Base-by-base conservation (phyloP, 2,888 invertebrate species). In the Aspidiotus rigidus region DNA sequence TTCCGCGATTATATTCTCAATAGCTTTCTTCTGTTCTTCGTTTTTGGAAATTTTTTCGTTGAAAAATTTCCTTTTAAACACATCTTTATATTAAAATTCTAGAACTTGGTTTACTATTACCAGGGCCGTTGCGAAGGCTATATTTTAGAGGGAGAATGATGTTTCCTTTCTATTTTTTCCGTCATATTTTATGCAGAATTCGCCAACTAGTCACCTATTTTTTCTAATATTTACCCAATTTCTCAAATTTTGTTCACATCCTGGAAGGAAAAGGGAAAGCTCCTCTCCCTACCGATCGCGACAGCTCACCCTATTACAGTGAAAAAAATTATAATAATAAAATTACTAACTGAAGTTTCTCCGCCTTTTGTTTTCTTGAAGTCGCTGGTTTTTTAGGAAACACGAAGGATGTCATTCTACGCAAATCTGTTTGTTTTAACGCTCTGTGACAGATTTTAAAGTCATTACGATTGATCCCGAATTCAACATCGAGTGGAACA, bases 1-100 rank as follows among this genome's bases (percentile, higher is more conserved):
- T 9, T 84, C 84, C 16, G 82, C 79, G 7, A 87, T 75, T 62
- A 89, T 87, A 74, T 87, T 85, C 64, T 79, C 76, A 1, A 93
- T 86, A 1, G 88, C 88, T 63, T 80, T 79, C 72, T 79, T 79
- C 75, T 89, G 89, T 73, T 85, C 83, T 0, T 76, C 74, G 77
- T 88, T 88, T 0, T 74, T 73, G 57, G 76, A 77, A 44, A 89
- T 79, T 70, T 10, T 71, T 40, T 66, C 73, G 72, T 67, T 72
- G 72, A 71, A 64, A 44, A 71, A 69, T 64, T 60, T 39, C 44
- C 69, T 28, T 28, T 3, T 28, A 5, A 28, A 28, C 1, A 28
- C 28, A 28, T 28, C 5, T 28, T 28, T 28, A 28, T 28, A 54
- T 28, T 11, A 53, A 54, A 7, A 13, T 13, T 54, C 11, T 13